A percentile compares a stretch with the other conserved stretches of the same genome.
Evolutionary conservation across 2,113 vertebrate genomes (phyloP).

Genomic region (Austrofundulus limnaeus): DNA sequence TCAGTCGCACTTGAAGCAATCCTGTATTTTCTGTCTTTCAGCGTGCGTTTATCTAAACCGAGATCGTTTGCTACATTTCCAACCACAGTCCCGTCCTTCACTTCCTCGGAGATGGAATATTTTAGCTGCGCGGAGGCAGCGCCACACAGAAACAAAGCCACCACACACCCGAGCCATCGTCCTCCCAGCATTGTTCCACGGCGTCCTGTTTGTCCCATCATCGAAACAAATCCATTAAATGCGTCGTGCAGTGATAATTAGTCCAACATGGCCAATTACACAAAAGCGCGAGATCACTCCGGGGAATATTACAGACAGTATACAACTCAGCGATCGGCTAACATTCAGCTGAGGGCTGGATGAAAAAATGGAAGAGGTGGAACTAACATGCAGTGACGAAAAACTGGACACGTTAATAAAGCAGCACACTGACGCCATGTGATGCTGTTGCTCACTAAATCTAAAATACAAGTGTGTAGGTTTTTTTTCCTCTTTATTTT

Average conservation of each 20-base stretch:
- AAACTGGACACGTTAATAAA: background rate
- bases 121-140: slow-evolving; percentile 59
- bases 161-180: slow-evolving; percentile 11
- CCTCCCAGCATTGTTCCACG: background rate
- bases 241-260: no score
- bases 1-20: slow-evolving; percentile 58
- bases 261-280: no score
- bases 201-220: slow-evolving; percentile 68
- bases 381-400: slow-evolving; percentile 16
- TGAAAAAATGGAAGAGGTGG: slow-evolving; percentile 3
- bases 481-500: no score
- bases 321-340: no score
- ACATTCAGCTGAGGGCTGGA: no score
- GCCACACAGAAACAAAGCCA: slow-evolving; percentile 46
- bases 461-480: no score
- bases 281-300: no score
- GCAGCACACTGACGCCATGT: slow-evolving; percentile 58
- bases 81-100: slow-evolving; percentile 60
- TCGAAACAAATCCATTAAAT: background rate
- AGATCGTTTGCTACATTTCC: slow-evolving; percentile 70
- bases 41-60: slow-evolving; percentile 52
- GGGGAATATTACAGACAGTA: no score
- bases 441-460: slow-evolving; percentile 10
- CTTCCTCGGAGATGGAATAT: slow-evolving; percentile 72
- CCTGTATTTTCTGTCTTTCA: slow-evolving; percentile 58